Evolutionary conservation across 2,797 vertebrate genomes (phyloP).

Genomic region (Malurus splendens): DNA sequence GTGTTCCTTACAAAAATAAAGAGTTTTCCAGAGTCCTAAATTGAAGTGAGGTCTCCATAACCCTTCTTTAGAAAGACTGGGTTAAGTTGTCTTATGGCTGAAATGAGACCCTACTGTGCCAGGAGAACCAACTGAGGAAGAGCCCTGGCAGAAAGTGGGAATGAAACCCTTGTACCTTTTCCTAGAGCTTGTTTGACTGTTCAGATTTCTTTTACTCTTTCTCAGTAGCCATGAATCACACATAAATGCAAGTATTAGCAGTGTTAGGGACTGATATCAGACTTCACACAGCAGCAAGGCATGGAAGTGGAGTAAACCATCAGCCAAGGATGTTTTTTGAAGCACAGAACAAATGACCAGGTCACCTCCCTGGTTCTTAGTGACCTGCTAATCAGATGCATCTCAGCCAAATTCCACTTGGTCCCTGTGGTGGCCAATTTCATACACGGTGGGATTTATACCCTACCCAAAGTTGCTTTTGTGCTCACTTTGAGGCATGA

Average conservation of each 20-base stretch:
- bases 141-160: not conserved
- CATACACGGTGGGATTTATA: not conserved
- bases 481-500: not conserved
- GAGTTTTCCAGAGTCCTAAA: not conserved
- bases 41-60: not conserved
- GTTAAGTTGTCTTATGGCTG: not conserved
- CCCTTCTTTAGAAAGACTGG: not conserved
- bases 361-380: not conserved
- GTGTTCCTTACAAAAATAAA: not conserved
- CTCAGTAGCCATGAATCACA: not conserved
- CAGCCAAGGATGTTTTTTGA: not conserved
- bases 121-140: not conserved
- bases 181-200: not conserved
- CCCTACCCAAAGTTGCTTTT: not conserved
- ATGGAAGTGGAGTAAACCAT: not conserved
- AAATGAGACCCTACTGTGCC: fast-evolving
- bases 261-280: not conserved
- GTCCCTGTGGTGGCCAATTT: not conserved
- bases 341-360: not conserved
- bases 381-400: not conserved
- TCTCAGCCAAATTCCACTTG: not conserved
- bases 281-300: not conserved
- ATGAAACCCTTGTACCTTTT: not conserved
- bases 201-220: not conserved
- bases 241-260: not conserved